These are phyloP conservation scores for Oreotrochilus melanogaster DNA, from an alignment of 2,113 vertebrate genomes.

Conservation along the genomic window DNA sequence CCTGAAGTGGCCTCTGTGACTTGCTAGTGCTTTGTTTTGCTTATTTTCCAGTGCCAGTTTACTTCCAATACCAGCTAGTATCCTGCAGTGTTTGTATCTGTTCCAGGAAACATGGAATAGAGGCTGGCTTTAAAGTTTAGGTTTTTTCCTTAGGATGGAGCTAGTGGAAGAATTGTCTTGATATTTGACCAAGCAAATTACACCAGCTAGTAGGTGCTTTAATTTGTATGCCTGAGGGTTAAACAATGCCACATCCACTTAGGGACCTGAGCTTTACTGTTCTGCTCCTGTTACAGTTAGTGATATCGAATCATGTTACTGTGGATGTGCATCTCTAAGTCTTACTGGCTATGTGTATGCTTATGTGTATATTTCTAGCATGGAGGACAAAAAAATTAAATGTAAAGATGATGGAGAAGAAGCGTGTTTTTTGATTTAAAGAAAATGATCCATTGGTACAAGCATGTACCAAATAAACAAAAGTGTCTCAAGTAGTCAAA, in stretches of 20 bases:
- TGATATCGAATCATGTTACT: neutral
- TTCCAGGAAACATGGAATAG: neutral
- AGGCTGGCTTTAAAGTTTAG: conserved; percentile 11
- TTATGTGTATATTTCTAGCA: neutral
- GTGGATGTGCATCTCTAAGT: conserved; percentile 8
- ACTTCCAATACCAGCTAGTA: neutral
- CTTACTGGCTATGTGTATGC: neutral
- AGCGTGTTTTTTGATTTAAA: neutral
- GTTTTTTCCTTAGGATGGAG: neutral
- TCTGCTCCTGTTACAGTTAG: conserved; percentile 50
- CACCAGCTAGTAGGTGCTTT: conserved; percentile 68
- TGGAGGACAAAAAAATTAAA: neutral
- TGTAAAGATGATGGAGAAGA: neutral
- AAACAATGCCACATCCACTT: conserved; percentile 70
- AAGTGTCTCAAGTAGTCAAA: conserved; percentile 47
- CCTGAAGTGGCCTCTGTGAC: neutral
- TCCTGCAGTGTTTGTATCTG: neutral
- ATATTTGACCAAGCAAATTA: conserved; percentile 74
- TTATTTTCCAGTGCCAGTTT: neutral
- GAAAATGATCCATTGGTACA: neutral
- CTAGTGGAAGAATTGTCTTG: conserved; percentile 70
- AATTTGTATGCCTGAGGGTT: conserved; percentile 72
- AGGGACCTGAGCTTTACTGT: conserved; percentile 49
- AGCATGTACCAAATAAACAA: conserved; percentile 12
- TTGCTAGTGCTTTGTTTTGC: neutral